Percentiles rank a stretch among this genome's conserved stretches.
Evolutionary conservation across 2,797 vertebrate species (phyloP).

Genomic region (Falco naumanni): DNA sequence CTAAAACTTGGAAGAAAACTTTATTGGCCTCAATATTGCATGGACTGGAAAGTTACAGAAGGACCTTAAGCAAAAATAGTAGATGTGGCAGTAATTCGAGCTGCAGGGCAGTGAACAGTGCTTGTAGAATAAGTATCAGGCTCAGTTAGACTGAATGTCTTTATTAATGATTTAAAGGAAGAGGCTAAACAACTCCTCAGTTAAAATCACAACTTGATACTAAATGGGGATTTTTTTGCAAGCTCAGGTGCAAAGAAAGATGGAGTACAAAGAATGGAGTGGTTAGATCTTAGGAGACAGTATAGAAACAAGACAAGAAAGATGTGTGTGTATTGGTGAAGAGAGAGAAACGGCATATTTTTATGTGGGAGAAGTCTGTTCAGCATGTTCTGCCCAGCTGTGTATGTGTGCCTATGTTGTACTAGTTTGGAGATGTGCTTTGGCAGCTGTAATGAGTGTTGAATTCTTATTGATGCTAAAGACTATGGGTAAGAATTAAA

Average conservation of each 20-base stretch:
- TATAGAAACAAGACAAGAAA: not conserved
- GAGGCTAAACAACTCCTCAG: not conserved
- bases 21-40: not conserved
- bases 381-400: conserved; percentile 43
- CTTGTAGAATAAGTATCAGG: not conserved
- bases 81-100: conserved; percentile 51
- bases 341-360: not conserved
- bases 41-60: conserved; percentile 23
- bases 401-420: not conserved
- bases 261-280: not conserved
- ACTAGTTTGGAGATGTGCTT: not conserved
- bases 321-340: not conserved
- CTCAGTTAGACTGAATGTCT: not conserved
- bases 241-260: not conserved
- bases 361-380: not conserved
- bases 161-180: conserved; percentile 13
- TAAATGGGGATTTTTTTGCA: not conserved
- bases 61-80: conserved; percentile 22
- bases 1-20: not conserved
- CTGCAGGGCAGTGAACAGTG: not conserved
- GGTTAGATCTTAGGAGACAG: not conserved
- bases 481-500: not conserved
- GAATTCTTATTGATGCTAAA: not conserved
- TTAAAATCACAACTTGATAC: not conserved
- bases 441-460: conserved; percentile 20